phyloP scores from a whole-genome alignment of 1,140 invertebrate species.

The Microplitis demolitor region DNA sequence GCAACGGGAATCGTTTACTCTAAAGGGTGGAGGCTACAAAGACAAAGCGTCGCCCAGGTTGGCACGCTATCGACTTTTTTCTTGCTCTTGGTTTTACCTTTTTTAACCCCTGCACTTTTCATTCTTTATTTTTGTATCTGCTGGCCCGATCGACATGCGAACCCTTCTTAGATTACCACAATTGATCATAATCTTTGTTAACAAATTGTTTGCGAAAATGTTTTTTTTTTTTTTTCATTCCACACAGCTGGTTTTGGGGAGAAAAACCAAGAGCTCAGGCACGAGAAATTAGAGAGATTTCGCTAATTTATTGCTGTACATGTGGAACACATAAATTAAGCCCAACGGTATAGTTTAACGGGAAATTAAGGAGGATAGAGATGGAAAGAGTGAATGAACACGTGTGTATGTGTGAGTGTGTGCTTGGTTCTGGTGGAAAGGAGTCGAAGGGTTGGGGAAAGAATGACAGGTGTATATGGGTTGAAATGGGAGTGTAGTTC shows the following conservation, averaged over 20 bases:
- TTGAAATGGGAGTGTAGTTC: neutral
- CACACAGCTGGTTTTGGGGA: neutral
- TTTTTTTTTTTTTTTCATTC: neutral
- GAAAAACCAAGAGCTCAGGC: no score
- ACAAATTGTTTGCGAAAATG: conserved; percentile 20
- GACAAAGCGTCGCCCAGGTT: neutral
- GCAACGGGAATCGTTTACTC: no score
- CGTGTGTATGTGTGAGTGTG: no score
- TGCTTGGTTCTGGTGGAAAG: neutral
- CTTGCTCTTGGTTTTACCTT: neutral
- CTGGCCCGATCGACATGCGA: conserved; percentile 12
- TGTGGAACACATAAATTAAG: conserved; percentile 20
- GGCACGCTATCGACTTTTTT: neutral
- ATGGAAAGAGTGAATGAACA: neutral
- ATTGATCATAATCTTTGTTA: conserved; percentile 23
- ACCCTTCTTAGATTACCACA: neutral
- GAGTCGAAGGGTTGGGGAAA: neutral
- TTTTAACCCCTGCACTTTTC: neutral
- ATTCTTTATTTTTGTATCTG: conserved; percentile 1
- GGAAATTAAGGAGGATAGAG: conserved; percentile 3
- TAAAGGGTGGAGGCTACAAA: neutral
- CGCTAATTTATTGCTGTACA: conserved; percentile 18
- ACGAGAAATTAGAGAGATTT: conserved; percentile 1
- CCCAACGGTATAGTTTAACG: conserved; percentile 8
- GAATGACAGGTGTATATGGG: neutral